These are phyloP conservation scores for Pardalotus punctatus DNA, from an alignment of 2,113 vertebrate species.

Conservation along the genomic window DNA sequence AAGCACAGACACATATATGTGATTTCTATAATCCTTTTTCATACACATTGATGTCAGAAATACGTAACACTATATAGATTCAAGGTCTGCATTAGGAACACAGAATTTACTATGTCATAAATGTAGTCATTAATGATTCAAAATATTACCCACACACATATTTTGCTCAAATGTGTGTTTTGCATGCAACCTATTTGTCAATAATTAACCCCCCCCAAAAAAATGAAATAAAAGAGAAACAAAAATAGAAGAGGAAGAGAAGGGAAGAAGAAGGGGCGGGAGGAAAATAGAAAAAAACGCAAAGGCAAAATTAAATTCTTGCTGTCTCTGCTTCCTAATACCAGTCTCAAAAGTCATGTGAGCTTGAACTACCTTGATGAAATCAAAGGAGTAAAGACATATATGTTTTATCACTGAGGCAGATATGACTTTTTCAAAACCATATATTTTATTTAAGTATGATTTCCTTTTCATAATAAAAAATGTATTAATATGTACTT, in stretches of 20 bases:
- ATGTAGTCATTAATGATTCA: background rate
- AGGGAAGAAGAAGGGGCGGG: background rate
- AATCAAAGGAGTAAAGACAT: slow-evolving; percentile 46
- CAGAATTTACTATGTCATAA: background rate
- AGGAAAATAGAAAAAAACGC: background rate
- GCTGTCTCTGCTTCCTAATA: background rate
- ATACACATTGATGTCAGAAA: background rate
- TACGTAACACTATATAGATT: background rate
- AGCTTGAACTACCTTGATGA: slow-evolving; percentile 5
- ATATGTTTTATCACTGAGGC: slow-evolving; percentile 42
- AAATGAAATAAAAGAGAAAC: background rate
- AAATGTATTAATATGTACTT: slow-evolving; percentile 80
- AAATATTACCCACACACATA: background rate
- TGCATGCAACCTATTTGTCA: background rate
- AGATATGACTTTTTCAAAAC: slow-evolving; percentile 72
- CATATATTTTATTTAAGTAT: slow-evolving; percentile 87
- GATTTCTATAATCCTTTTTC: background rate
- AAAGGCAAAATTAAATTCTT: background rate
- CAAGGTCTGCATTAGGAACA: background rate
- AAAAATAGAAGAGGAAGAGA: background rate
- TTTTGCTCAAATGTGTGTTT: background rate
- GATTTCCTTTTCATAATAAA: slow-evolving; percentile 84
- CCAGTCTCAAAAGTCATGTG: background rate
- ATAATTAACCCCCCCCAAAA: background rate
- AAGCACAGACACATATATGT: background rate